Evolutionary conservation across 2,888 invertebrate genomes (phyloP), one percentile per base, ranked within the genome.

Genomic region (Argynnis bischoffii): DNA sequence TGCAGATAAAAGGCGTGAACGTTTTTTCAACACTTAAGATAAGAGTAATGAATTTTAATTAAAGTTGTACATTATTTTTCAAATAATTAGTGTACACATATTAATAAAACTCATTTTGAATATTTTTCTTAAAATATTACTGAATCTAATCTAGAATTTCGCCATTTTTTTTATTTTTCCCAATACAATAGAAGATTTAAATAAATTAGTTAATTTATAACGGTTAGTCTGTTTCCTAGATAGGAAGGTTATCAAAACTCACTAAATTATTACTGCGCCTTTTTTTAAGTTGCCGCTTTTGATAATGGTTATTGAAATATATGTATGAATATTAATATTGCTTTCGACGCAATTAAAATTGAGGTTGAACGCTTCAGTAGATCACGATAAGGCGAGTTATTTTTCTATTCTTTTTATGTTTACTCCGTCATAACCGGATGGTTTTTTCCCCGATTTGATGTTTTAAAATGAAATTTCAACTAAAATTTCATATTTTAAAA

Each of bases 301-400:
- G 86, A 86, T 88, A 87, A 81, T 84, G 83, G 85, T 89, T 89
- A 90, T 89, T 90, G 89, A 70, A 70, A 70, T 70, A 70, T 64
- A 67, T 60, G 61, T 64, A 67, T 60, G 61, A 90, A 90, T 88
- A 86, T 89, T 88, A 87, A 88, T 83, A 82, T 78, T 79, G 48
- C 13, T 59, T 82, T 80, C 77, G 81, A 84, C 87, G 86, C 89
- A 87, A 87, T 88, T 84, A 84, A 79, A 81, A 83, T 78, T 76
- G 64, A 69, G 69, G 71, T 71, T 72, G 70, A 57, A 66, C 59
- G 53, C 60, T 64, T 69, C 55, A 60, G 41, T 78, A 80, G 78
- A 78, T 79, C 76, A 75, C 26, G 64, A 69, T 67, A 69, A 63
- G 57, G 41, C 35, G 53, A 54, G 31, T 16, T 60, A 59, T 61